Evolutionary conservation across 2,888 invertebrate genomes (phyloP).

Genomic region (Pantelozetes paolii): DNA sequence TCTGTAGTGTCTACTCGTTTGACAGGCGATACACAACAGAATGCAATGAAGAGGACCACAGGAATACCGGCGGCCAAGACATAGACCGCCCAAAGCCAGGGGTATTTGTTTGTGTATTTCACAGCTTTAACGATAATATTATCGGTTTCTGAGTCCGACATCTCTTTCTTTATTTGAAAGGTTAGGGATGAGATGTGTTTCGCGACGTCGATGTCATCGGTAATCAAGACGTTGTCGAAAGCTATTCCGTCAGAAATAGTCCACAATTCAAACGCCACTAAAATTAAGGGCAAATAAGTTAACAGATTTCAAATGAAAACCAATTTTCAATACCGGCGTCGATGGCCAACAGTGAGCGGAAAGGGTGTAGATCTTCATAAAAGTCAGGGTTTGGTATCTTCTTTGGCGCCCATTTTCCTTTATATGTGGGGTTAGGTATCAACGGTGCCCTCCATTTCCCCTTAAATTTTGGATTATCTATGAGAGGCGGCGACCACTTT

Average conservation of each 20-base stretch:
- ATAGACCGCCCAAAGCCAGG: conserved; percentile 85
- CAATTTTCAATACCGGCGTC: conserved; percentile 66
- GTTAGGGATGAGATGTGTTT: conserved; percentile 75
- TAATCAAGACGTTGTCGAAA: conserved; percentile 91
- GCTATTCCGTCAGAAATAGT: conserved; percentile 91
- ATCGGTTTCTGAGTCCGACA: conserved; percentile 72
- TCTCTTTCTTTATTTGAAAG: conserved; percentile 75
- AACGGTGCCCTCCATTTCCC: conserved; percentile 84
- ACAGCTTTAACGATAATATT: conserved; percentile 70
- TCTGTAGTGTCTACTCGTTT: conserved; percentile 5
- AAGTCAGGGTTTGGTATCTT: conserved; percentile 86
- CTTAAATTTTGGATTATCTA: conserved; percentile 85
- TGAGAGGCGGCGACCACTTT: conserved; percentile 73
- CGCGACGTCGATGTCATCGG: conserved; percentile 73
- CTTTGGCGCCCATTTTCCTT: conserved; percentile 60
- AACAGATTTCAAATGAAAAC: too few relatives aligned
- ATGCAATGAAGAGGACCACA: conserved; percentile 71
- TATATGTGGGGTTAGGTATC: conserved; percentile 58
- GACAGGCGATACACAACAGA: conserved; percentile 62
- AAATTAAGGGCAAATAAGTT: background rate
- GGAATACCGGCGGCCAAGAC: conserved; percentile 72
- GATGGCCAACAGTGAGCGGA: conserved; percentile 73
- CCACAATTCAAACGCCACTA: conserved; percentile 92
- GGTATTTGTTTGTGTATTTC: conserved; percentile 73
- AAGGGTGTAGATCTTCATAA: conserved; percentile 86